phyloP scores from a whole-genome alignment of 2,113 vertebrate genomes.

The Bucco capensis region DNA sequence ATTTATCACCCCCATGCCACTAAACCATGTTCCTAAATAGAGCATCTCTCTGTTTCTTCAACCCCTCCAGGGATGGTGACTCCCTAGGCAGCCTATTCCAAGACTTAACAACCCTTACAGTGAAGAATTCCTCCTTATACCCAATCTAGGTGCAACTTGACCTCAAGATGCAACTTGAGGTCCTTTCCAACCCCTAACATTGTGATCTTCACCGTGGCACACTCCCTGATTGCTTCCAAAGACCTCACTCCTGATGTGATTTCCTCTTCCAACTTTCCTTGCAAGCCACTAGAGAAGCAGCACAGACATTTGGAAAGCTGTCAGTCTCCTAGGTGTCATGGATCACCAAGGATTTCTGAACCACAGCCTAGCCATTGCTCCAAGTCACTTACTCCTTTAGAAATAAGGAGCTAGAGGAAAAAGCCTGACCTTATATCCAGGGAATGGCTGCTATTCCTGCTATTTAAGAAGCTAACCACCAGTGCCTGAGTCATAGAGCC shows the following conservation, averaged over 20 bases:
- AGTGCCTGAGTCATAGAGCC: constrained; percentile 19
- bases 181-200: too few relatives aligned
- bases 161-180: too few relatives aligned
- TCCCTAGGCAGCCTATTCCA: too few relatives aligned
- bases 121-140: too few relatives aligned
- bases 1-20: too few relatives aligned
- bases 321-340: not conserved
- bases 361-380: not conserved
- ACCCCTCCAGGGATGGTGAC: too few relatives aligned
- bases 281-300: not conserved
- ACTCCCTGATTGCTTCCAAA: not conserved
- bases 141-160: too few relatives aligned
- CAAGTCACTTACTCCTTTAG: not conserved
- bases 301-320: not conserved
- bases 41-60: too few relatives aligned
- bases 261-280: not conserved
- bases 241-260: not conserved
- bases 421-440: not conserved
- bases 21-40: too few relatives aligned
- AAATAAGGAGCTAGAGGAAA: not conserved
- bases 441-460: constrained; percentile 44
- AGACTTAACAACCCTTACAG: too few relatives aligned
- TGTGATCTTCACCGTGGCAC: too few relatives aligned
- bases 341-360: not conserved
- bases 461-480: not conserved